Evolutionary conservation across 2,888 invertebrate genomes (phyloP).

Genomic region (Noctua fimbriata): DNA sequence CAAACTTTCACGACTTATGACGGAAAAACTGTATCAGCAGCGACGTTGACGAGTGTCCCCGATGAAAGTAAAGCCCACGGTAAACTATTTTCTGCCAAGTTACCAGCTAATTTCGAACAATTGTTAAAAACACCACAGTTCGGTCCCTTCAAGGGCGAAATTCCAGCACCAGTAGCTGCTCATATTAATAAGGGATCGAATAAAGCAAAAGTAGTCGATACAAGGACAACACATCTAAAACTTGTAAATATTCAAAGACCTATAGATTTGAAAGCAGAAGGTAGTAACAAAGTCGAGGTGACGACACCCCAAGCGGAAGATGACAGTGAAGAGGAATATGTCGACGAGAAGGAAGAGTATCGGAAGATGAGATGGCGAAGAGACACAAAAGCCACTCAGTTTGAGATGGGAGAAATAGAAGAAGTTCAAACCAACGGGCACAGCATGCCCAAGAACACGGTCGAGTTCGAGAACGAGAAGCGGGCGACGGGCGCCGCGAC

Average conservation of each 20-base stretch:
- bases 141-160: conserved; percentile 93
- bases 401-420: conserved; percentile 77
- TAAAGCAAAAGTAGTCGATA: conserved; percentile 42
- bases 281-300: conserved; percentile 74
- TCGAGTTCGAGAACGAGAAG: conserved; percentile 74
- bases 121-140: conserved; percentile 93
- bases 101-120: conserved; percentile 88
- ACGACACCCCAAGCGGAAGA: conserved; percentile 44
- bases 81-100: conserved; percentile 84
- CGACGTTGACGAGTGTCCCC: conserved; percentile 90
- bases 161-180: conserved; percentile 88
- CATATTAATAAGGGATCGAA: conserved; percentile 70
- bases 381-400: conserved; percentile 81
- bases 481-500: conserved; percentile 56
- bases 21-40: conserved; percentile 93
- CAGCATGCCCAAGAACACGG: conserved; percentile 76
- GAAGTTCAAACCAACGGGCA: conserved; percentile 75
- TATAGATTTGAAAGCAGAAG: conserved; percentile 74
- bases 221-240: conserved; percentile 82
- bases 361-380: conserved; percentile 71
- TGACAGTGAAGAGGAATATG: conserved; percentile 64
- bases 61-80: conserved; percentile 79
- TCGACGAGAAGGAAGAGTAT: conserved; percentile 66
- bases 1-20: conserved; percentile 93
- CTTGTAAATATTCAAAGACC: conserved; percentile 78